These are phyloP conservation scores for Epinephelus coioides DNA, from an alignment of 2,797 vertebrate species.

Conservation along the genomic window DNA sequence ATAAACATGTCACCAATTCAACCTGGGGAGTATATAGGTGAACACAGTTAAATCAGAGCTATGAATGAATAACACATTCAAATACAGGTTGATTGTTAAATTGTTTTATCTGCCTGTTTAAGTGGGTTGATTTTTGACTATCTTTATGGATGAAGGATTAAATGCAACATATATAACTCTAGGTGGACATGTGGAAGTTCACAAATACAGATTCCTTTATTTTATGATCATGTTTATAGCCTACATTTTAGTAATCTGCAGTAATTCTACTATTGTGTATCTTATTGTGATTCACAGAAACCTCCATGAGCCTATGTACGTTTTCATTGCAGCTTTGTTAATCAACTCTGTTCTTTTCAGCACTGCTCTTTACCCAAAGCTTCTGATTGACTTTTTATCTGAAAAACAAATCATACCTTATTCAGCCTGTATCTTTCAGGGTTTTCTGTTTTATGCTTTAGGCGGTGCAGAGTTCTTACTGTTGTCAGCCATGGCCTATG, in stretches of 20 bases:
- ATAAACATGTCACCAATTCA: neutral
- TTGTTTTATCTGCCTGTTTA: neutral
- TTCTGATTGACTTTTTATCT: constrained; percentile 50
- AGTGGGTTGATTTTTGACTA: too few relatives aligned
- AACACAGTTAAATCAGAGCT: neutral
- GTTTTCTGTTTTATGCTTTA: constrained; percentile 36
- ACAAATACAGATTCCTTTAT: constrained; percentile 47
- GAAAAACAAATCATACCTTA: constrained; percentile 40
- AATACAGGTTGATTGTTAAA: too few relatives aligned
- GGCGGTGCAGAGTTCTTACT: neutral
- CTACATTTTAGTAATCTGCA: constrained; percentile 47
- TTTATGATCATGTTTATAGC: constrained; percentile 30
- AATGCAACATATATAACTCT: constrained; percentile 43
- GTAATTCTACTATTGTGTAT: constrained; percentile 37
- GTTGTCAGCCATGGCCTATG: too few relatives aligned
- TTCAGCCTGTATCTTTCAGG: constrained; percentile 44
- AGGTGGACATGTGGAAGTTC: constrained; percentile 43
- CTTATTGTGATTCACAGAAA: too few relatives aligned
- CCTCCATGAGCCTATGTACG: too few relatives aligned
- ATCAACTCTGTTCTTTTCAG: too few relatives aligned
- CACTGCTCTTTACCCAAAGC: constrained; percentile 31
- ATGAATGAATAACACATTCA: neutral
- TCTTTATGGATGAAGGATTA: neutral
- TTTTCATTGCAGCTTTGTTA: too few relatives aligned
- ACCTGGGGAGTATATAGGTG: too few relatives aligned